phyloP scores from a whole-genome alignment of 2,113 vertebrate species.

The Noturus placidus region DNA sequence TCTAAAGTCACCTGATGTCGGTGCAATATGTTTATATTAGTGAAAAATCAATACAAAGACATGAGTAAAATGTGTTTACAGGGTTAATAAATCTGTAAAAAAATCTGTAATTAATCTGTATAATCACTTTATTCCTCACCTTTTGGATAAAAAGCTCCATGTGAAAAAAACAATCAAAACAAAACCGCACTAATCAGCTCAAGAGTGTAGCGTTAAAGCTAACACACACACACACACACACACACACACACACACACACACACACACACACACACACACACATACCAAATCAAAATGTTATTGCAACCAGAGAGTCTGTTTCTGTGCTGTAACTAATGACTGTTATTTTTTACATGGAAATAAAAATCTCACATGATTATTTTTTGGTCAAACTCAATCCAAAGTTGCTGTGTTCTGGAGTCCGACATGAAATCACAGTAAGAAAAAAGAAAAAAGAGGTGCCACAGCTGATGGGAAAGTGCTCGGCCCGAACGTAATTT shows the following conservation, averaged over 20 bases:
- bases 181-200: neutral
- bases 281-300: constrained; percentile 33
- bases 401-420: neutral
- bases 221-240: neutral
- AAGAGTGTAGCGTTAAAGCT: neutral
- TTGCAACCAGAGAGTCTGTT: neutral
- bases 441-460: neutral
- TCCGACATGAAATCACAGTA: neutral
- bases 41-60: neutral
- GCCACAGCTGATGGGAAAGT: neutral
- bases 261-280: constrained; percentile 31
- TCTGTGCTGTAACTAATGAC: constrained; percentile 11
- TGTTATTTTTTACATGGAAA: constrained; percentile 27
- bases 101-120: too few relatives aligned
- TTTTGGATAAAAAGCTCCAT: neutral
- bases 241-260: constrained; percentile 23
- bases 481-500: neutral
- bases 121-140: neutral
- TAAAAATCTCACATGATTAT: constrained; percentile 35
- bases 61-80: neutral
- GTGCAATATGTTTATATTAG: neutral
- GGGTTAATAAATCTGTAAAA: neutral
- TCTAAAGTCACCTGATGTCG: neutral
- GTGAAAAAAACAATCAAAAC: neutral
- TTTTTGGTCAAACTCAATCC: constrained; percentile 18